Base-by-base conservation (phyloP, 2,888 invertebrate genomes). In the Cataglyphis cursor region DNA sequence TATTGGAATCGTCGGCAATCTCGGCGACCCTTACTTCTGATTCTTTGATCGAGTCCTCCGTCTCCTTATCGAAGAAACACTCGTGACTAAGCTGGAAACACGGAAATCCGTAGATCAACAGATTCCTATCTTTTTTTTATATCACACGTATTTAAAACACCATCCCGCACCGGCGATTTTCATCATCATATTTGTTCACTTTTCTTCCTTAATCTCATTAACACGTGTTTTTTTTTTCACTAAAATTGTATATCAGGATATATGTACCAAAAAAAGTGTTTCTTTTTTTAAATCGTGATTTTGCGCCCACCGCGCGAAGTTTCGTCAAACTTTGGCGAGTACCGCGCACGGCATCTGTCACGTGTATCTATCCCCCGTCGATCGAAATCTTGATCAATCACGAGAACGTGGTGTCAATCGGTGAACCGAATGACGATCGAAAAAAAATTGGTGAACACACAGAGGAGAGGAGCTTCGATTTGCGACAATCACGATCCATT, bases 1-100 rank as follows among this genome's bases (percentile, higher is more conserved):
- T 94, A 94, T 94, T 94, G 93, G 92, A 93, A 93, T 91, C 92
- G 89, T 86, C 83, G 84, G 68, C 57, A 73, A 74, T 81, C 82
- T 59, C 72, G 64, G 51, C 74, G 76, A 81, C 78, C 85, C 82
- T 86, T 82, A 84, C 81, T 78, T 83, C 74, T 51, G 74, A 84
- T 88, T 87, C 85, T 90, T 89, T 89, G 89, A 90, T 89, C 87
- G 83, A 76, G 28, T 38, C 24, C 59, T 76, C 61, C 24, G 41
- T 59, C 66, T 41, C 28, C 75, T 70, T 57, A 75, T 74, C 57
- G 62, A 59, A 10, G 41, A 54, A 38, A n/a, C 57, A 57, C 73
- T 51, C 48, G 54, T 51, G 81, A 38, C 15, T 31, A 18, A n/a
- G 28, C 73, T 41, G 31, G 28, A 54, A 76, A 73, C 66, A 44